A percentile compares a stretch with the other conserved stretches of the same genome.
These are phyloP conservation scores for Thyatira batis DNA, from an alignment of 2,888 invertebrate genomes.

Conservation along the genomic window DNA sequence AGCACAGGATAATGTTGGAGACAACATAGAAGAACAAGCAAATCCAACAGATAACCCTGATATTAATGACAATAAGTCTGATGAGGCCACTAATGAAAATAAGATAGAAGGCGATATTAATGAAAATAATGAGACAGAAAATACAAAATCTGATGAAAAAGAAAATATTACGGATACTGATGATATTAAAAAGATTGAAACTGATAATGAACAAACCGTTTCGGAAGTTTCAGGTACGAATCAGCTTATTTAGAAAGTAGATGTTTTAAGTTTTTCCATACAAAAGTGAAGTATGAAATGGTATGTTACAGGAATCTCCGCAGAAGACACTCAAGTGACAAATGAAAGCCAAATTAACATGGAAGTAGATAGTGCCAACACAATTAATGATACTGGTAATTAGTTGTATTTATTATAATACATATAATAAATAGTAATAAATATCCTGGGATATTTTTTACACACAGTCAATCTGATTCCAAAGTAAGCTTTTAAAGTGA, in stretches of 20 bases:
- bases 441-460: no score
- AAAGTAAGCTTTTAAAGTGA: no score
- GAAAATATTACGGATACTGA: neutral
- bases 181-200: neutral
- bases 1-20: no score
- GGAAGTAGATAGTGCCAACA: neutral
- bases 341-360: neutral
- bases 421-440: no score
- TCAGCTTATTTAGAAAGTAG: no score
- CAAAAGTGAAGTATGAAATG: no score
- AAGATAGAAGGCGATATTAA: slow-evolving; percentile 13
- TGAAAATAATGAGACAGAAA: slow-evolving; percentile 1
- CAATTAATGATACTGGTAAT: neutral
- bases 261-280: no score
- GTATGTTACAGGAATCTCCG: neutral
- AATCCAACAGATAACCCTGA: neutral
- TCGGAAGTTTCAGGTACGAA: neutral
- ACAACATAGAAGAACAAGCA: neutral
- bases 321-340: neutral
- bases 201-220: neutral
- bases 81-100: slow-evolving; percentile 2
- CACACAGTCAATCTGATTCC: no score
- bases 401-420: no score
- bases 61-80: slow-evolving; percentile 4
- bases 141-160: neutral